Evolutionary conservation across 1,140 invertebrate genomes (phyloP).

Genomic region (Ditylenchus dipsaci): DNA sequence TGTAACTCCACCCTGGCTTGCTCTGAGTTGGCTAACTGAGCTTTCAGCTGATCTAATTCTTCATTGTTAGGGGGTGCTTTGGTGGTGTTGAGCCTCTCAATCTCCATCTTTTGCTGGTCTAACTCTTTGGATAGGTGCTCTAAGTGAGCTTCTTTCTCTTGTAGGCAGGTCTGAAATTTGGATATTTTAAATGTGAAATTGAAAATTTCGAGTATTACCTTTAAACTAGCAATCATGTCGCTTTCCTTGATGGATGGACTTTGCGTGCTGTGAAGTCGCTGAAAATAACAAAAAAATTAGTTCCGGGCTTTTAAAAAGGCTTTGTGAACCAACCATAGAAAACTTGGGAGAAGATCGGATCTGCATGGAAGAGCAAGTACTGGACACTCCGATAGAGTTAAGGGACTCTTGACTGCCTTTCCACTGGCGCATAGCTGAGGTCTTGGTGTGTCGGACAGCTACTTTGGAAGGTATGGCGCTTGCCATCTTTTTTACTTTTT

Average conservation of each 20-base stretch:
- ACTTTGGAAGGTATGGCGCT: constrained; percentile 3
- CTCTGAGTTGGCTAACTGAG: neutral
- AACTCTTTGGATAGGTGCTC: constrained; percentile 20
- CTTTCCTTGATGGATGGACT: constrained; percentile 10
- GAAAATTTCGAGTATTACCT: neutral
- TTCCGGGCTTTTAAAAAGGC: neutral
- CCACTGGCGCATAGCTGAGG: constrained; percentile 26
- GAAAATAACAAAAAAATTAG: neutral
- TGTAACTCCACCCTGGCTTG: constrained; percentile 10
- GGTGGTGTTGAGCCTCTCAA: neutral
- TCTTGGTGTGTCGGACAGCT: constrained; percentile 29
- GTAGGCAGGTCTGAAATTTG: constrained; percentile 27
- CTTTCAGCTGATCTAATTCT: constrained; percentile 2
- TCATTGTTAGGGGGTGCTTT: no score
- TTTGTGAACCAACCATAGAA: neutral
- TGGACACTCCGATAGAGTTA: constrained; percentile 66
- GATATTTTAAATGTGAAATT: neutral
- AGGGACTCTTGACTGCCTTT: constrained; percentile 68
- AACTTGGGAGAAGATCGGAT: neutral
- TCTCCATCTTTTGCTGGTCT: constrained; percentile 13
- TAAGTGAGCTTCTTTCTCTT: constrained; percentile 32
- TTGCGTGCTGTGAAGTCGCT: neutral
- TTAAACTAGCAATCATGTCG: constrained; percentile 17
- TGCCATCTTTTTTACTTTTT: constrained; percentile 25
- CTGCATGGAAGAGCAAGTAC: constrained; percentile 11